These are phyloP conservation scores for Sitta europaea DNA, from an alignment of 2,113 vertebrate species.

Conservation along the genomic window DNA sequence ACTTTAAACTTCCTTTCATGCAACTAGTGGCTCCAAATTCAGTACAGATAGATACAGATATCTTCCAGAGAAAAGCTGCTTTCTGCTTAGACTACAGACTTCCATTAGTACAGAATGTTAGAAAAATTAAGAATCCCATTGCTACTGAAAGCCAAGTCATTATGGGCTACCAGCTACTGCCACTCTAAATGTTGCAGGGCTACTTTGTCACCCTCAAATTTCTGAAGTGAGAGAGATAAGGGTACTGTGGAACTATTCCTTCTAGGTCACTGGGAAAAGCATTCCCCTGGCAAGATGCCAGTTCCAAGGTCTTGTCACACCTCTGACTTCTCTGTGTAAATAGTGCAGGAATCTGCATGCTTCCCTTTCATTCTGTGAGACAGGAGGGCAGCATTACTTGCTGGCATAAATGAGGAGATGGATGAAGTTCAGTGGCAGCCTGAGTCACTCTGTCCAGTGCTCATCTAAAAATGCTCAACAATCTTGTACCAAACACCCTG, in stretches of 20 bases:
- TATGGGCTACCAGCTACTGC: not conserved
- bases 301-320: slow-evolving; percentile 42
- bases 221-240: slow-evolving; percentile 55
- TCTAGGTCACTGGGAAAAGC: slow-evolving; percentile 12
- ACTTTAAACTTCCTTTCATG: not conserved
- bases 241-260: not conserved
- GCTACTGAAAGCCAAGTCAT: not conserved
- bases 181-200: not conserved
- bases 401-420: slow-evolving; percentile 44
- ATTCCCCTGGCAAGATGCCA: slow-evolving; percentile 4
- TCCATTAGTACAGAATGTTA: not conserved
- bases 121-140: not conserved
- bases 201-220: slow-evolving; percentile 48
- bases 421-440: slow-evolving; percentile 41
- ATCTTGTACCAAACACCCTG: not conserved
- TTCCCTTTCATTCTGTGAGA: slow-evolving; percentile 28
- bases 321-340: slow-evolving; percentile 62
- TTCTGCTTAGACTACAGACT: not conserved
- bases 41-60: not conserved
- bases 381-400: not conserved
- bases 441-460: not conserved
- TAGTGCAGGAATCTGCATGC: not conserved
- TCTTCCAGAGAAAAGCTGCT: not conserved
- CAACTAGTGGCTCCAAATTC: not conserved
- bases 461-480: slow-evolving; percentile 24